Evolutionary conservation across 2,888 invertebrate genomes (phyloP).

Genomic region (Caenorhabditis drosophilae): DNA sequence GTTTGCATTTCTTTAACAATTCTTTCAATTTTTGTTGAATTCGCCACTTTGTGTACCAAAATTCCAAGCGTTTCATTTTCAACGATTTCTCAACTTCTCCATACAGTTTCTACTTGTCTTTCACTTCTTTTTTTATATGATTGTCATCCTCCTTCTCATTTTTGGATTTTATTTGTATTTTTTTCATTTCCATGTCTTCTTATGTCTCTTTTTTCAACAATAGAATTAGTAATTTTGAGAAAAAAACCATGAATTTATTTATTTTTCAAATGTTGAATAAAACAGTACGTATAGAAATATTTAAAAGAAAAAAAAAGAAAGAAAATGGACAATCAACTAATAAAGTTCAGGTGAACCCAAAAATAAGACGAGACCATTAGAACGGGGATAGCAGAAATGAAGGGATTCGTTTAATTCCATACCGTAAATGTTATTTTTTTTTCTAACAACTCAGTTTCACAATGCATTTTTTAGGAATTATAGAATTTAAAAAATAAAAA

Average conservation of each 20-base stretch:
- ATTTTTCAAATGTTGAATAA: not conserved
- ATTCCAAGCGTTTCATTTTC: conserved; percentile 23
- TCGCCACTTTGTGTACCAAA: conserved; percentile 29
- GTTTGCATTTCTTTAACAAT: conserved; percentile 72
- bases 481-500: too few species aligned
- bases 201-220: too few species aligned
- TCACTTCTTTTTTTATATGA: conserved; percentile 54
- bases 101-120: conserved; percentile 39
- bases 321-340: conserved; percentile 8
- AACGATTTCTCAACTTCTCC: conserved; percentile 37
- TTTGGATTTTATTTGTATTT: conserved; percentile 42
- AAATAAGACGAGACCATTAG: conserved; percentile 26
- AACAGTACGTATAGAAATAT: not conserved
- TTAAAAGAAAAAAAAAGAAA: not conserved
- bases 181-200: conserved; percentile 18
- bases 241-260: too few species aligned
- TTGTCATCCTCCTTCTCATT: conserved; percentile 52
- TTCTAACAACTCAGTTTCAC: not conserved
- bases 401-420: too few species aligned
- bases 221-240: conserved; percentile 17
- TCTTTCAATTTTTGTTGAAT: conserved; percentile 76
- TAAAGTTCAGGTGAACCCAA: conserved; percentile 1
- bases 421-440: not conserved
- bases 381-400: conserved; percentile 23
- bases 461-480: conserved; percentile 13